Base-by-base conservation (phyloP, 2,797 vertebrate genomes). In the Alectoris magna region DNA sequence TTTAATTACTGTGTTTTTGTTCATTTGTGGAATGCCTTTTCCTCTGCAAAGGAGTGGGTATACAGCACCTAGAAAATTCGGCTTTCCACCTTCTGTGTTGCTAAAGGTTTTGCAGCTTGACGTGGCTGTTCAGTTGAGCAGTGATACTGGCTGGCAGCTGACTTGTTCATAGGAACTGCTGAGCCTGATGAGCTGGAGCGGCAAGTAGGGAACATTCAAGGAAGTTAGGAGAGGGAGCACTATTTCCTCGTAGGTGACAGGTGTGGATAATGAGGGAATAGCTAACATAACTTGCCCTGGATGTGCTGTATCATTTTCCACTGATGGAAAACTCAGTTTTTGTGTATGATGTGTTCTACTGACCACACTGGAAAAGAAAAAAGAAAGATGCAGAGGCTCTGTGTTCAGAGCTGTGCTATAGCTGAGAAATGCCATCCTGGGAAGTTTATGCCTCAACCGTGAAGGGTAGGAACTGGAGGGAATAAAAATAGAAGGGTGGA, bases 291-390 rank as follows among this genome's bases (percentile, higher is more conserved):
- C 29, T 76, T 70, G 9, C 6, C 13, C 14, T 24, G 74, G 24
- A 29, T 12, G 2, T 69, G n/a, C 41, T 0, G 0, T 53, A 9
- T 69, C 15, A 70, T 82, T 39, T 39, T 53, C 8, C 43, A 43
- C 59, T 9, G 0, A 27, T 14, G 26, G 26, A 36, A 56, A 78
- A 11, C 12, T 66, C 6, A 1, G 4, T 75, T 81, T 29, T 69
- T 72, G 46, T 9, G 14, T 29, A 2, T 29, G 27, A 18, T 29
- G 22, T 4, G 3, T 9, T 85, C 8, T 87, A 34, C 31, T 90
- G 36, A 73, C 24, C 36, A 0, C 38, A 3, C 29, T 49, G 81
- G 31, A 53, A 51, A 41, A 31, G 14, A 0, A 0, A 53, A 51
- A 41, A 31, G 14, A 0, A 0, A 39, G 26, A 14, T 41, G 36